Conservation (phyloP, 2,888 invertebrate genomes). For the Cartodere bifasciata region DNA sequence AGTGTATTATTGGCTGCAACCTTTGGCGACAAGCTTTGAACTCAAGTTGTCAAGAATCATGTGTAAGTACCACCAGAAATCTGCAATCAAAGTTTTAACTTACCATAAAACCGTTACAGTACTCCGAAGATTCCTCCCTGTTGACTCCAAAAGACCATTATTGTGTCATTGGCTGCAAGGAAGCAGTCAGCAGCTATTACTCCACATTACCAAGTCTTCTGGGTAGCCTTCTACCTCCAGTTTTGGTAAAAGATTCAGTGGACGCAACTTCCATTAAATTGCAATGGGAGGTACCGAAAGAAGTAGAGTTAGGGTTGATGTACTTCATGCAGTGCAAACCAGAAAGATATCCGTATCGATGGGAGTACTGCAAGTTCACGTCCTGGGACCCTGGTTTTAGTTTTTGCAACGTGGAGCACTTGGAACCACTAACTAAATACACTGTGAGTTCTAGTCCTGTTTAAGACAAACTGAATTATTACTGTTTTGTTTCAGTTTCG, state of each 20-base stretch:
- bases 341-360: slow-evolving; percentile 54
- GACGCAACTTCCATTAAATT: slow-evolving; percentile 68
- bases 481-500: slow-evolving; percentile 55
- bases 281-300: slow-evolving; percentile 58
- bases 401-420: slow-evolving; percentile 54
- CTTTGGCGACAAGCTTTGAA: slow-evolving; percentile 65
- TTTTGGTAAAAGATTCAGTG: slow-evolving; percentile 63
- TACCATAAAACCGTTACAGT: not conserved
- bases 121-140: not conserved
- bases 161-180: slow-evolving; percentile 73
- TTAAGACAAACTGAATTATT: no score
- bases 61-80: slow-evolving; percentile 63
- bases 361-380: slow-evolving; percentile 73
- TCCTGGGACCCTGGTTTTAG: slow-evolving; percentile 47
- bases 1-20: slow-evolving; percentile 72
- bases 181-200: slow-evolving; percentile 63
- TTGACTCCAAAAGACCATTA: slow-evolving; percentile 58
- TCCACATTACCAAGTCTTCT: slow-evolving; percentile 53
- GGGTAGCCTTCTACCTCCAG: slow-evolving; percentile 60
- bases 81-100: not conserved
- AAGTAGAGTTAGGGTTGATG: slow-evolving; percentile 39
- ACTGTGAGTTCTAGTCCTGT: slow-evolving; percentile 45
- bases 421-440: slow-evolving; percentile 82
- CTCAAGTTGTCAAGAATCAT: slow-evolving; percentile 64
- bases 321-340: slow-evolving; percentile 66